Evolutionary conservation across 2,888 invertebrate genomes (phyloP).

Genomic region (Eristalinus sepulchralis): DNA sequence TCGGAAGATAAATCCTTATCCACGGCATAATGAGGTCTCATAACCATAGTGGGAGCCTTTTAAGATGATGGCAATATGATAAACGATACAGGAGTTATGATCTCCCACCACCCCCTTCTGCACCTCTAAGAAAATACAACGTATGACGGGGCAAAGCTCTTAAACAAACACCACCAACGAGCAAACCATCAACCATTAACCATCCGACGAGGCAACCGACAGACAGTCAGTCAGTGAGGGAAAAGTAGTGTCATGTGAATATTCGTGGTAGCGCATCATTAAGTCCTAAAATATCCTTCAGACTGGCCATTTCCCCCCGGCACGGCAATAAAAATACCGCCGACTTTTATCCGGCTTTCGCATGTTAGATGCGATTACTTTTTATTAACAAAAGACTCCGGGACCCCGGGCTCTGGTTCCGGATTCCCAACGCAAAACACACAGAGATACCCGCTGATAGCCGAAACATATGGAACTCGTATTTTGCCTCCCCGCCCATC

Average conservation of each 20-base stretch:
- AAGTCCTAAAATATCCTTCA: constrained; percentile 33
- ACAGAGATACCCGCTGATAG: constrained; percentile 5
- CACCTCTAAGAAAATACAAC: constrained; percentile 8
- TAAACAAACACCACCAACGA: constrained; percentile 11
- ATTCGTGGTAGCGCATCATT: constrained; percentile 50
- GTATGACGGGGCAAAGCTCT: constrained; percentile 17
- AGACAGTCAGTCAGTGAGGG: background rate
- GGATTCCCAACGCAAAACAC: background rate
- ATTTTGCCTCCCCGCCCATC: too few relatives aligned
- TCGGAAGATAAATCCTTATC: constrained; percentile 25
- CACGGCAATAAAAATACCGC: constrained; percentile 39
- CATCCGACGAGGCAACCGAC: background rate
- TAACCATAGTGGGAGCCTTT: constrained; percentile 30
- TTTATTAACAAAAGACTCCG: constrained; percentile 35
- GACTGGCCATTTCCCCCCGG: constrained; percentile 17
- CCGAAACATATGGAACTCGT: constrained; percentile 29
- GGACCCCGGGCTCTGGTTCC: background rate
- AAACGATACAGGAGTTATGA: constrained; percentile 25
- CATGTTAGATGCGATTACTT: constrained; percentile 51
- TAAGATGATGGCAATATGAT: constrained; percentile 32
- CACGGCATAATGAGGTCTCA: constrained; percentile 26
- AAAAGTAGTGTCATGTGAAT: constrained; percentile 30
- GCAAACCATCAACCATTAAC: background rate
- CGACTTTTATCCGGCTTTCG: constrained; percentile 47
- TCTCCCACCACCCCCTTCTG: background rate